Percentiles rank a stretch among this genome's conserved stretches.
phyloP scores from a whole-genome alignment of 1,140 invertebrate species.

The Lasioglossum baleicum region DNA sequence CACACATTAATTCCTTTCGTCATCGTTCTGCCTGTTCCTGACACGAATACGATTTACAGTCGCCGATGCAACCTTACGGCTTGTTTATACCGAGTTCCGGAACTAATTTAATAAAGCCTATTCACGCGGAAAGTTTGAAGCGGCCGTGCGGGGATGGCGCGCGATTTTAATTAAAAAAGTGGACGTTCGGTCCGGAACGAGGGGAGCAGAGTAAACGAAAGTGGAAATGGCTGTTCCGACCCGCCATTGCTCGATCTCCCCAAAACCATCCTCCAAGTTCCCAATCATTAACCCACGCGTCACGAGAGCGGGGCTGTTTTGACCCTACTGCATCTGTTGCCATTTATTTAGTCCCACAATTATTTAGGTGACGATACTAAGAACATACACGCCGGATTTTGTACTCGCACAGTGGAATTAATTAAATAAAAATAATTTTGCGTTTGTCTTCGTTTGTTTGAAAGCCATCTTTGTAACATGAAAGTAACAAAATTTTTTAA shows the following conservation, averaged over 20 bases:
- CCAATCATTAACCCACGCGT: neutral
- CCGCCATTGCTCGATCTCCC: neutral
- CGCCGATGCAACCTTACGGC: conserved; percentile 21
- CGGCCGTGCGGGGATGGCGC: neutral
- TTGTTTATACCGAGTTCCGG: conserved; percentile 32
- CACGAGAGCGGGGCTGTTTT: too few species aligned
- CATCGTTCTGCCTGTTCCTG: neutral
- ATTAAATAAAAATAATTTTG: too few species aligned
- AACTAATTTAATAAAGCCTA: conserved; percentile 46
- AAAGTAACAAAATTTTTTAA: too few species aligned
- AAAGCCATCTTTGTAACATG: too few species aligned
- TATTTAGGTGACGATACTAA: too few species aligned
- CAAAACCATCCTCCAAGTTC: neutral
- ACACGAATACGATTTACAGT: conserved; percentile 10
- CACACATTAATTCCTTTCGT: neutral
- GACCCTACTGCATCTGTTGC: too few species aligned
- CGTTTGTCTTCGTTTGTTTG: too few species aligned
- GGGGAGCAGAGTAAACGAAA: neutral
- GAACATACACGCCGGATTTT: too few species aligned
- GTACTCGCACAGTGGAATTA: too few species aligned
- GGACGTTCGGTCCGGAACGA: conserved; percentile 5
- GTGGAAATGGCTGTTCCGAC: conserved; percentile 9
- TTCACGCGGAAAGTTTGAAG: conserved; percentile 34
- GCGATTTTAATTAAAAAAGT: conserved; percentile 61
- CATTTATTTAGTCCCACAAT: too few species aligned